Base-by-base conservation (phyloP, 2,113 vertebrate genomes). In the Lophochroa leadbeateri region DNA sequence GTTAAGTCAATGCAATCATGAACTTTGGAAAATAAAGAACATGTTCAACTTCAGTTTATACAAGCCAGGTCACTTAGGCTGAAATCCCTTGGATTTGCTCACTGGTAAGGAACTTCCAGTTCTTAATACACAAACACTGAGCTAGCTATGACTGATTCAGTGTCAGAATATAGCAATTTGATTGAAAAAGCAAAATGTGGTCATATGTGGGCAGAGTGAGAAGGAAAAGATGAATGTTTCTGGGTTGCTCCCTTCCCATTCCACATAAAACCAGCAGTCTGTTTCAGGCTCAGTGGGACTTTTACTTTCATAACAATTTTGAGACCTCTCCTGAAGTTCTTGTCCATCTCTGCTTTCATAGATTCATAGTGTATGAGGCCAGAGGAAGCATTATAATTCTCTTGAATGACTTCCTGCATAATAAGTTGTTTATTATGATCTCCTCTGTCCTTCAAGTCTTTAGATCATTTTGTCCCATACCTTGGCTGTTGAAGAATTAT, bases 401-500 rank as follows among this genome's bases (percentile, higher is more conserved):
- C 68, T 43, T 71, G 39, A 35, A 49, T 84, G 72, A 69, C 31
- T 4, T 82, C 14, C 43, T 81, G 37, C 8, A 29, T 50, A 86
- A 76, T 57, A 86, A 72, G 19, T 87, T 47, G 27, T 53, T 87
- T 83, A 86, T 81, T 92, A 86, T 90, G 69, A 88, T 96, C 93
- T 96, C 71, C 50, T 89, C 63, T 86, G 37, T 92, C 65, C 31
- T 63, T 65, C 33, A 88, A 79, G 31, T 65, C 90, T 92, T 88
- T 82, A 79, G 90, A 92, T 94, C 63, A 71, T 68, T 57, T 49
- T 83, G 94, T 91, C 27, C 11, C 88, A 68, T 84, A 89, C 46
- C 46, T 49, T 95, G 28, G 27, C 55, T 95, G 65, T 74, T 93
- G 68, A 95, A 96, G 65, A 96, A 97, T 98, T 97, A 95, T 91